Evolutionary conservation across 2,113 vertebrate species (phyloP), one percentile per base, ranked within the genome.

Genomic region (Pangasianodon hypophthalmus): DNA sequence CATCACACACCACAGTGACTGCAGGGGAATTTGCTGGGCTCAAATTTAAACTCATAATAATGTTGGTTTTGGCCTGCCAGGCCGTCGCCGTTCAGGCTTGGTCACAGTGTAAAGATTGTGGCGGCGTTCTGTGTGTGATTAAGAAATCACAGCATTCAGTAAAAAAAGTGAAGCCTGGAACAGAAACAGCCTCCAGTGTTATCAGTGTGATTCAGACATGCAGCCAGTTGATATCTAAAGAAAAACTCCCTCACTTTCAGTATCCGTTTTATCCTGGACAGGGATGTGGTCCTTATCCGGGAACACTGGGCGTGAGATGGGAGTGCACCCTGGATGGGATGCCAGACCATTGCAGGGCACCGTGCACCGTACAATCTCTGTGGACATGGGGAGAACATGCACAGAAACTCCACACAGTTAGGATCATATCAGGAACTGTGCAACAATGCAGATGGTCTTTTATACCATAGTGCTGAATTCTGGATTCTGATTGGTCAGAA

Each of bases 1-100:
- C 88, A 92, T 84, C 87, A 60, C 58, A 67, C 50, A 89, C 83
- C 60, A 88, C 83, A 92, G 91, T 41, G 87, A 92, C 93, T 94
- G 92, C 91, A 94, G 93, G 92, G 94, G 92, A 93, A 91, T 93
- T 91, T 88, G 88, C 87, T 89, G 50, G 84, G 85, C 87, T 82
- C 32, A 4, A 80, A 90, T 90, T 88, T 85, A 81, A 83, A 64
- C 18, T 71, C 48, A 32, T 50, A 46, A 86, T 88, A 91, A 86
- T 87, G 44, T 52, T 84, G 82, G 80, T 89, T 84, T 84, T 87
- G 79, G 79, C 79, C 50, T 89, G 24, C 84, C 46, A 79, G 60
- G 44, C 26, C 48, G 52, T 77, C 52, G 32, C 64, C 46, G 14
- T 46, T 91, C 80, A 86, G 92, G 46, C 91, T 90, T 92, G 93